Conservation (phyloP, 2,113 vertebrate species). For the Bubo scandiacus region DNA sequence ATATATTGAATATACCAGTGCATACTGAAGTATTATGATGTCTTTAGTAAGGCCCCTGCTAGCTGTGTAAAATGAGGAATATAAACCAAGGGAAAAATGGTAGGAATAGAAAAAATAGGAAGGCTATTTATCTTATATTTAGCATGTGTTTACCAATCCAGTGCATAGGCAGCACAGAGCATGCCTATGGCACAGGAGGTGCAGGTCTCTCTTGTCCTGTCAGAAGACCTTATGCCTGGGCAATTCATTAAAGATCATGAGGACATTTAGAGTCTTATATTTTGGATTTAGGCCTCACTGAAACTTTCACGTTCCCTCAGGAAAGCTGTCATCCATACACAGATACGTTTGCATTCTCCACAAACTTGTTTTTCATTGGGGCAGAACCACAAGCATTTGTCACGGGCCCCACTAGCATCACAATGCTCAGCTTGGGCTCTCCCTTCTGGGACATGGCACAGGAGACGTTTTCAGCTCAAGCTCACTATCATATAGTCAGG, state of each 20-base stretch:
- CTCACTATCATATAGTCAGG: fast-evolving
- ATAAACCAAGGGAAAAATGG: neutral
- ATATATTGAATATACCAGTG: neutral
- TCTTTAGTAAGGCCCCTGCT: neutral
- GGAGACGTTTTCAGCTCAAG: neutral
- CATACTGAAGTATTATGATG: neutral
- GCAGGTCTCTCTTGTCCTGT: neutral
- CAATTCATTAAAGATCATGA: neutral
- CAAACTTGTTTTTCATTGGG: fast-evolving
- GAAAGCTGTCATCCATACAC: fast-evolving
- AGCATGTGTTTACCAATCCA: neutral
- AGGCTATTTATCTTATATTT: neutral
- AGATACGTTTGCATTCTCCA: neutral
- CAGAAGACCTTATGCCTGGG: neutral
- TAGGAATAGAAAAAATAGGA: neutral
- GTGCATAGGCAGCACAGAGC: neutral
- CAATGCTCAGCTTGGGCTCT: fast-evolving
- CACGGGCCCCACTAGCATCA: neutral
- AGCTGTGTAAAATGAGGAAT: neutral
- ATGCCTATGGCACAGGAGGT: neutral
- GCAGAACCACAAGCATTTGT: fast-evolving
- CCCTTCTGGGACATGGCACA: neutral
- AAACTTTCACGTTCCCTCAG: neutral
- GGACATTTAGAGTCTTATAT: neutral
- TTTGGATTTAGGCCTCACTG: neutral